A percentile compares a stretch with the other conserved stretches of the same genome.
Evolutionary conservation across 1,140 invertebrate species (phyloP).

Genomic region (Andrena cerasifolii): DNA sequence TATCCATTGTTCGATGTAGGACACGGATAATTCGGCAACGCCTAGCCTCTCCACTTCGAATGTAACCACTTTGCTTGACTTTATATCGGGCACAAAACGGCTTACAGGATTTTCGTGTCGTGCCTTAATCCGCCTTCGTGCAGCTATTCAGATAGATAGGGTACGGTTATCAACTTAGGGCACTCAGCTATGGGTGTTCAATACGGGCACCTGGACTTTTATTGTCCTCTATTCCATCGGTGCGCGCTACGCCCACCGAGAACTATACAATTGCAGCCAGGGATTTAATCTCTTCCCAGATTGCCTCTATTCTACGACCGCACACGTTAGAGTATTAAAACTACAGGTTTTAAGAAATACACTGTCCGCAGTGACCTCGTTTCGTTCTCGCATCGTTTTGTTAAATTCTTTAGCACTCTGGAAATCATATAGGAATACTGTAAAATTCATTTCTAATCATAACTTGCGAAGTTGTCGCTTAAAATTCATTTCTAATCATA

Average conservation of each 20-base stretch:
- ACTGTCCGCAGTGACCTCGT: no score
- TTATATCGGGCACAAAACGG: background rate
- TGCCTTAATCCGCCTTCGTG: background rate
- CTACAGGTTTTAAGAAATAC: background rate
- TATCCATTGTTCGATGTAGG: background rate
- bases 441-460: background rate
- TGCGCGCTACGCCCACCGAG: background rate
- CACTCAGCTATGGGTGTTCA: background rate
- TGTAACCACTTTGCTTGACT: background rate
- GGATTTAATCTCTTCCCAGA: background rate
- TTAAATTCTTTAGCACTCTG: background rate
- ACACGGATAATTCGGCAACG: background rate
- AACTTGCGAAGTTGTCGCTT: background rate
- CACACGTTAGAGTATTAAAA: background rate
- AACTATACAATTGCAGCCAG: background rate
- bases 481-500: no score
- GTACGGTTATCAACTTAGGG: background rate
- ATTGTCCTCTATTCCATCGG: background rate
- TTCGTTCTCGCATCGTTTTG: no score
- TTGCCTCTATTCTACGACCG: no score
- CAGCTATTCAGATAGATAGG: background rate
- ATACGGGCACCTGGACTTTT: slow-evolving; percentile 20
- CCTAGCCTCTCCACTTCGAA: background rate
- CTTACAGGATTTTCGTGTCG: slow-evolving; percentile 15
- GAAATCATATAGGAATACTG: background rate